A percentile compares a stretch with the other conserved stretches of the same genome.
These are phyloP conservation scores for Homarus americanus DNA, from an alignment of 1,140 invertebrate species.

Conservation along the genomic window DNA sequence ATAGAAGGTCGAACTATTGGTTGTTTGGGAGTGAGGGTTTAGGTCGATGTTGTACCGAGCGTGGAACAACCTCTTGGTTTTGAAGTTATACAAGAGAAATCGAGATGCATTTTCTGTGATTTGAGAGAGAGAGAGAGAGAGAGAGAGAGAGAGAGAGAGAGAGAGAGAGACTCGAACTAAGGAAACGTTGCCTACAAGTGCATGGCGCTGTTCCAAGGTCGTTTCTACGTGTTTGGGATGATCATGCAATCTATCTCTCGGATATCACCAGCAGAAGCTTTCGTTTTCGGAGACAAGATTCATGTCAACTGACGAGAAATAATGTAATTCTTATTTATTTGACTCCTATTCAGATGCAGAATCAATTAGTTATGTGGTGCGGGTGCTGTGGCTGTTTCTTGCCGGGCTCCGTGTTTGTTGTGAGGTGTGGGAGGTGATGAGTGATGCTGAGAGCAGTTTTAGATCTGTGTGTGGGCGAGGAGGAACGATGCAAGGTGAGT, in stretches of 20 bases:
- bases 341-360: neutral
- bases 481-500: neutral
- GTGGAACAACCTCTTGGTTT: too few relatives aligned
- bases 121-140: neutral
- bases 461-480: too few relatives aligned
- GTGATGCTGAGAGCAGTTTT: neutral
- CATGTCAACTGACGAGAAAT: neutral
- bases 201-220: too few relatives aligned
- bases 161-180: conserved; percentile 35
- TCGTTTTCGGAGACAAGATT: too few relatives aligned
- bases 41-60: too few relatives aligned
- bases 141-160: conserved; percentile 38
- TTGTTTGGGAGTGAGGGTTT: too few relatives aligned
- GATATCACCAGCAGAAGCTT: too few relatives aligned
- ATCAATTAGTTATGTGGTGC: neutral
- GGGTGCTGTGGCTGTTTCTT: neutral
- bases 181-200: neutral
- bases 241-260: too few relatives aligned
- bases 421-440: neutral
- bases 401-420: neutral
- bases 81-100: too few relatives aligned
- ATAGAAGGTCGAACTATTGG: too few relatives aligned
- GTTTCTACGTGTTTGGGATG: too few relatives aligned
- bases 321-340: neutral
- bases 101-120: neutral